A percentile compares a stretch with the other conserved stretches of the same genome.
phyloP scores from a whole-genome alignment of 2,888 invertebrate species.

The Artemia sp. region DNA sequence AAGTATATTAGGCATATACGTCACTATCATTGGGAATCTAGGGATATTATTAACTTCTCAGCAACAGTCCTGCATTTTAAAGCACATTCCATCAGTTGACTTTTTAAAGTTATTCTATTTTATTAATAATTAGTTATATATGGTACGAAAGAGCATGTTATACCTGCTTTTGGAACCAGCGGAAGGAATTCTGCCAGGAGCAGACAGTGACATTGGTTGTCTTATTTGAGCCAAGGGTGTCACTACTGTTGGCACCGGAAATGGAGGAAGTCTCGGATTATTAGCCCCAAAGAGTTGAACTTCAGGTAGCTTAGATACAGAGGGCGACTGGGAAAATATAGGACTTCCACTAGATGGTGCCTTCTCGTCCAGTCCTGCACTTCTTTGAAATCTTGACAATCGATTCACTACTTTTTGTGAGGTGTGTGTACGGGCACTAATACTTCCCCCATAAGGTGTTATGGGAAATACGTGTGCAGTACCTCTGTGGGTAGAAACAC shows the following conservation, averaged over 20 bases:
- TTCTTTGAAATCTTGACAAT: constrained; percentile 62
- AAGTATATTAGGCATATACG: too few relatives aligned
- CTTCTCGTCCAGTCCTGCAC: constrained; percentile 58
- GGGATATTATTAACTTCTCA: too few relatives aligned
- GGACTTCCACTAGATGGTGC: constrained; percentile 51
- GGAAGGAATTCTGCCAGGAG: neutral
- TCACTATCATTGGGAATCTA: too few relatives aligned
- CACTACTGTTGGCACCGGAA: constrained; percentile 62
- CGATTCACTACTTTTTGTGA: constrained; percentile 82
- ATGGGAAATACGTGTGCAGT: constrained; percentile 96
- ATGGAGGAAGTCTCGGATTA: constrained; percentile 79
- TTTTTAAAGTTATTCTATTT: too few relatives aligned
- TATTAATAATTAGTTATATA: too few relatives aligned
- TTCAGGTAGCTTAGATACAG: constrained; percentile 26
- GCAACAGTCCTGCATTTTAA: too few relatives aligned
- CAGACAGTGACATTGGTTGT: constrained; percentile 29
- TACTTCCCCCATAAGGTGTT: constrained; percentile 82
- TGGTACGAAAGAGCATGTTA: neutral
- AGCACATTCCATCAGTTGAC: too few relatives aligned
- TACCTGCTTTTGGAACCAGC: constrained; percentile 15
- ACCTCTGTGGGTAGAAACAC: constrained; percentile 80
- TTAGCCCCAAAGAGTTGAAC: constrained; percentile 43
- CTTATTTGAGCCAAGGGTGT: constrained; percentile 71
- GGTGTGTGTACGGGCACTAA: constrained; percentile 84
- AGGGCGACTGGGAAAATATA: constrained; percentile 34